Base-by-base conservation (phyloP, 2,797 vertebrate species). In the Hephaestus fuliginosus region DNA sequence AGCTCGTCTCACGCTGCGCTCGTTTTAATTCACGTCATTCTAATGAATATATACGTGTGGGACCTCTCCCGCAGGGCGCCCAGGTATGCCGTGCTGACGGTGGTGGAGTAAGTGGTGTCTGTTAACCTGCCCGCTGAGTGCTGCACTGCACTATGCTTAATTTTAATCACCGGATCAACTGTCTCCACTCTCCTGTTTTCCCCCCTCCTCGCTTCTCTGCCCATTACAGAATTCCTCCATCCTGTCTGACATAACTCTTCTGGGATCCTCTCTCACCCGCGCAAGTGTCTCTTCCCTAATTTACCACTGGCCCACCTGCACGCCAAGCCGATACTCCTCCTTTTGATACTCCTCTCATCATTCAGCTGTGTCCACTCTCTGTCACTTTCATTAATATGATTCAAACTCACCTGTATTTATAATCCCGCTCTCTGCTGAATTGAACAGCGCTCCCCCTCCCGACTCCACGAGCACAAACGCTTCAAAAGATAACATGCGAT, bases 11-110 rank as follows among this genome's bases (percentile, higher is more conserved):
- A 67, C 25, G 70, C 83, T 52, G 81, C 62, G 81, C 84, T 87
- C 70, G 52, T 89, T 93, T 90, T 91, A 84, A 92, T 87, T 88
- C 78, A 72, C 89, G 89, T 93, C 91, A 85, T 68, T 80, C 68
- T 90, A 85, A 94, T 93, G 78, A 89, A 82, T 83, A 79, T 64
- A 72, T 72, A 70, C 78, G 83, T 84, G 71, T 36, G 71, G 74
- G 80, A 80, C 67, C 39, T 52, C 61, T 88, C 84, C 87, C 70
- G 51, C 66, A 8, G 76, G 86, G 71, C 15, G 12, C 46, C 76
- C 81, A 80, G 73, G 70, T 79, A 30, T 22, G 51, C 30, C 5
- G 5, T 14, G 39, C 55, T 75, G 74, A 57, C 4, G 6, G 55
- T 63, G 70, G 76, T 49, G 73, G 30, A 70, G 63, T 67, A 51